phyloP scores from a whole-genome alignment of 2,797 vertebrate genomes.

The Tympanoctomys barrerae region DNA sequence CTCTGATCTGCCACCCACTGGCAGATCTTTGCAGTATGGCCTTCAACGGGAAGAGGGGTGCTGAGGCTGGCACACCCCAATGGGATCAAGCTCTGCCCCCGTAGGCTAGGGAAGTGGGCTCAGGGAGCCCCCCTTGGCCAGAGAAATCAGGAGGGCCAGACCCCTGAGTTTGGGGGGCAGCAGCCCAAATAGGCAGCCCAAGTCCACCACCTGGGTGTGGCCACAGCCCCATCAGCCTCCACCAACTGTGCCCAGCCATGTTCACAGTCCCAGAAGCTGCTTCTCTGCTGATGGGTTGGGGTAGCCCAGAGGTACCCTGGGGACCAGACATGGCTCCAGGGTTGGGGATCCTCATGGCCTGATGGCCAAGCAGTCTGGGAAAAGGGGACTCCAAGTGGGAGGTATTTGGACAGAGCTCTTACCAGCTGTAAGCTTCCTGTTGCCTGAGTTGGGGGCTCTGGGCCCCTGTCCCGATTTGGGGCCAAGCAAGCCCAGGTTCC shows the following conservation, averaged over 20 bases:
- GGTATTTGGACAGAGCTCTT: constrained; percentile 65
- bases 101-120: neutral
- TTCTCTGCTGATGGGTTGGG: neutral
- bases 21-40: neutral
- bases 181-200: neutral
- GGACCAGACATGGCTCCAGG: neutral
- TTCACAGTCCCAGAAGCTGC: neutral
- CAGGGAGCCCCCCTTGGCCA: neutral
- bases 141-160: neutral
- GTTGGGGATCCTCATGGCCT: neutral
- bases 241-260: neutral
- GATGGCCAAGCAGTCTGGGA: neutral
- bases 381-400: neutral
- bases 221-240: neutral
- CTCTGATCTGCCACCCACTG: neutral
- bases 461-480: constrained; percentile 65
- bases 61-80: neutral
- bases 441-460: constrained; percentile 74
- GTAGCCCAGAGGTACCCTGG: neutral
- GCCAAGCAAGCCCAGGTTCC: constrained; percentile 60
- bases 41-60: neutral
- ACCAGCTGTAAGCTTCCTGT: constrained; percentile 77
- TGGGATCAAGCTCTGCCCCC: neutral
- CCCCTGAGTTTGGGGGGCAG: neutral
- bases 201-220: neutral